Conservation (phyloP, 2,797 vertebrate species). For the Parauchenoglanis ngamensis region DNA sequence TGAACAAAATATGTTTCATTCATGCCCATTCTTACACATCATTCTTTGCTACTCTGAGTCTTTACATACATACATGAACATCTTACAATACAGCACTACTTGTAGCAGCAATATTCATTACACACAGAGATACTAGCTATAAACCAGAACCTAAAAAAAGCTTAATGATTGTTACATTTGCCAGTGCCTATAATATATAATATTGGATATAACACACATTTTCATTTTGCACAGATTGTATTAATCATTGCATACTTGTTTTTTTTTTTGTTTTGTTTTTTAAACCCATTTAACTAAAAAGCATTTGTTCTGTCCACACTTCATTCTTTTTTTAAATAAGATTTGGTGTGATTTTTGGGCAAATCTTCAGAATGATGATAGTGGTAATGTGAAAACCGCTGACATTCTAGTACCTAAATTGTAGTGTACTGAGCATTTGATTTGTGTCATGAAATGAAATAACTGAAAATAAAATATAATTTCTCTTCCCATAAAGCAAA, state of each 20-base stretch:
- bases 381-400: not conserved
- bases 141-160: conserved; percentile 9
- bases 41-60: not conserved
- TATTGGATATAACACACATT: conserved; percentile 11
- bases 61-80: conserved; percentile 6
- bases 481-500: not conserved
- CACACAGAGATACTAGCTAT: conserved; percentile 12
- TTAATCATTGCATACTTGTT: conserved; percentile 18
- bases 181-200: conserved; percentile 8
- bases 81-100: conserved; percentile 1
- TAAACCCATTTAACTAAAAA: not conserved
- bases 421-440: not conserved
- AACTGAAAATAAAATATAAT: not conserved
- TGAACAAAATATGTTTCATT: not conserved
- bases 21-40: conserved; percentile 1
- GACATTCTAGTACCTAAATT: not conserved
- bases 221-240: conserved; percentile 28
- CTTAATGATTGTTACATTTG: conserved; percentile 20
- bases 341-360: not conserved
- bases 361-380: not conserved
- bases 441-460: not conserved
- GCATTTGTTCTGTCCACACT: not conserved
- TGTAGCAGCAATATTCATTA: conserved; percentile 24
- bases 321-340: not conserved
- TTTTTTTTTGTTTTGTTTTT: not conserved